A percentile compares a stretch with the other conserved stretches of the same genome.
Evolutionary conservation across 2,797 vertebrate genomes (phyloP).

Genomic region (Tamandua tetradactyla): DNA sequence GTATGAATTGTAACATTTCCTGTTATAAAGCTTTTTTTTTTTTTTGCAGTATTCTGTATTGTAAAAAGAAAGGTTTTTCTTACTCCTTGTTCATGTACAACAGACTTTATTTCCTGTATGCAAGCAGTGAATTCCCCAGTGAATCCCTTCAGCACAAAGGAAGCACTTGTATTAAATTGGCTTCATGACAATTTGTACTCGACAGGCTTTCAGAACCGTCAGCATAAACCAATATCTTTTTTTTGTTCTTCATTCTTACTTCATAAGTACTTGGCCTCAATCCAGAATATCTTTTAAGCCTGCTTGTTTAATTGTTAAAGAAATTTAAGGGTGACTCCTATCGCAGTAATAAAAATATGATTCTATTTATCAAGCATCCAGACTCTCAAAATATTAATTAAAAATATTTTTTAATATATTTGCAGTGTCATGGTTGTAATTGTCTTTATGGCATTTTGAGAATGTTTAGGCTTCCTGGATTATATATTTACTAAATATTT

Average conservation of each 20-base stretch:
- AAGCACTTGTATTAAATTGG: conserved; percentile 83
- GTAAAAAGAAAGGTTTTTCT: conserved; percentile 73
- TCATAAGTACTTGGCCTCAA: conserved; percentile 58
- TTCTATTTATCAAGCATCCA: conserved; percentile 33
- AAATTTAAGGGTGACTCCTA: conserved; percentile 69
- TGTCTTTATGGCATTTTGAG: conserved; percentile 47
- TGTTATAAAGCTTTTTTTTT: conserved; percentile 68
- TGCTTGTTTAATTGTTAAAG: conserved; percentile 66
- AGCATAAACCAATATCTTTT: conserved; percentile 70
- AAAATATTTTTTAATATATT: conserved; percentile 40
- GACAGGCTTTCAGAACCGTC: conserved; percentile 71
- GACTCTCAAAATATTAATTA: conserved; percentile 60
- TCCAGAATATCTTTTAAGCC: conserved; percentile 48
- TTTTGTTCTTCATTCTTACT: conserved; percentile 73
- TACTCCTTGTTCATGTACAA: conserved; percentile 74
- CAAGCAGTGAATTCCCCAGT: conserved; percentile 79
- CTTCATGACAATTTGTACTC: conserved; percentile 79
- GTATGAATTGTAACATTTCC: conserved; percentile 80
- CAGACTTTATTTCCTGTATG: conserved; percentile 85
- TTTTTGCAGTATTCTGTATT: conserved; percentile 66
- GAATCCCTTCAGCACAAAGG: conserved; percentile 82
- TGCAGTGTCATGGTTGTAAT: neutral
- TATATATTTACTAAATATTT: neutral
- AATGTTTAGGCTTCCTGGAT: neutral
- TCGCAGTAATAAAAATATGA: conserved; percentile 65